Evolutionary conservation across 2,113 vertebrate genomes (phyloP).

Genomic region (Symphodus melops): DNA sequence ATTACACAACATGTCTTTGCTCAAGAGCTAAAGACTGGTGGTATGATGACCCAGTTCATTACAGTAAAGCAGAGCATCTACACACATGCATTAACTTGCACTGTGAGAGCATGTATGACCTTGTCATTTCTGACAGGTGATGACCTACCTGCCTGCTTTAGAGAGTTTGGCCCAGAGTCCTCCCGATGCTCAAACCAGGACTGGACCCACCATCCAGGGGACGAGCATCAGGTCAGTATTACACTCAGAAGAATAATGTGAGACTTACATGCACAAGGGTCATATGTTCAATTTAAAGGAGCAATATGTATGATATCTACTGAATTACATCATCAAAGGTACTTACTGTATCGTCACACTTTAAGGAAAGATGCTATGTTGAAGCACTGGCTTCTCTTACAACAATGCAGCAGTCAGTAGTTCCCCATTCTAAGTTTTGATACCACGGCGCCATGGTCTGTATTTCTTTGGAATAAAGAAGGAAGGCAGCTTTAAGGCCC

Average conservation of each 20-base stretch:
- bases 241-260: constrained; percentile 20
- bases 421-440: no score
- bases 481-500: no score
- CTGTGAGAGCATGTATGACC: constrained; percentile 33
- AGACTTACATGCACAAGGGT: no score
- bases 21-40: constrained; percentile 4
- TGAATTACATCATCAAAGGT: no score
- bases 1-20: constrained; percentile 19
- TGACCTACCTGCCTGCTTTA: constrained; percentile 88
- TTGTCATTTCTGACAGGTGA: constrained; percentile 85
- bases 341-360: no score
- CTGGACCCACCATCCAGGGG: constrained; percentile 79
- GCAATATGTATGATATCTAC: no score
- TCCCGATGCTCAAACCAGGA: constrained; percentile 65
- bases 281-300: no score
- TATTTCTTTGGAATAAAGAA: no score
- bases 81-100: constrained; percentile 20
- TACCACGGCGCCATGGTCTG: no score
- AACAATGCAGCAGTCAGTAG: no score
- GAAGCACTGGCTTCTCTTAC: no score
- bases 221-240: constrained; percentile 84
- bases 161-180: constrained; percentile 77
- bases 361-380: no score
- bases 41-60: constrained; percentile 15
- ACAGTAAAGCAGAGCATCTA: constrained; percentile 54